These are phyloP conservation scores for Philereme transversata DNA, from an alignment of 2,888 invertebrate genomes.

Conservation along the genomic window DNA sequence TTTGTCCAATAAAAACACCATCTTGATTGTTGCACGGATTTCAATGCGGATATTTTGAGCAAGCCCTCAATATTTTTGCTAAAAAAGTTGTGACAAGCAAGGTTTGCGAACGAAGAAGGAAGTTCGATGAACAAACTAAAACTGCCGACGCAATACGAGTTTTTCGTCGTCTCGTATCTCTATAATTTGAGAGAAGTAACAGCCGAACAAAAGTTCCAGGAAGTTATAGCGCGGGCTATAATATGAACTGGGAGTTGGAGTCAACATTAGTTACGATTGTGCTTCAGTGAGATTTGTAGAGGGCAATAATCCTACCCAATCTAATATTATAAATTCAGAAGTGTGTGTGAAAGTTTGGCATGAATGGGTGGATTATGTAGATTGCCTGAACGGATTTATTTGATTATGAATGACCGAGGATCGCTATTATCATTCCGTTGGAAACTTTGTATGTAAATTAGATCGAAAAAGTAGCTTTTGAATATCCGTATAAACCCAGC, in stretches of 20 bases:
- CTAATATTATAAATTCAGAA: constrained; percentile 10
- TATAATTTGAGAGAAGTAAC: constrained; percentile 34
- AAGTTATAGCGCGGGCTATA: constrained; percentile 24
- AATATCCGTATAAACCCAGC: constrained; percentile 26
- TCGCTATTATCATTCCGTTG: background rate
- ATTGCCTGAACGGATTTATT: constrained; percentile 2
- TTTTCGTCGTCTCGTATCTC: constrained; percentile 45
- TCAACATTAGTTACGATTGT: constrained; percentile 27
- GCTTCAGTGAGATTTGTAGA: constrained; percentile 21
- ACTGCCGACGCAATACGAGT: constrained; percentile 61
- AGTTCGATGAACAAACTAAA: constrained; percentile 58
- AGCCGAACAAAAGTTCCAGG: constrained; percentile 16
- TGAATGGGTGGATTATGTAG: constrained; percentile 9
- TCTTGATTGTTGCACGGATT: constrained; percentile 31
- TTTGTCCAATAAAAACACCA: too few relatives aligned
- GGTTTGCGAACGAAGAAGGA: constrained; percentile 58
- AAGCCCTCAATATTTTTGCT: constrained; percentile 45
- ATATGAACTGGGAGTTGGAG: constrained; percentile 27
- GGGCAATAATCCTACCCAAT: constrained; percentile 22
- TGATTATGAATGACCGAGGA: background rate
- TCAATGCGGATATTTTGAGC: constrained; percentile 32
- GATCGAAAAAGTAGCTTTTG: too few relatives aligned
- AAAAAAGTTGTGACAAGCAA: constrained; percentile 50
- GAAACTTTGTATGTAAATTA: too few relatives aligned
- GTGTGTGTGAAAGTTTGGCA: constrained; percentile 11